Conservation (phyloP, 1,140 invertebrate species). For the Bombus difficillimus region DNA sequence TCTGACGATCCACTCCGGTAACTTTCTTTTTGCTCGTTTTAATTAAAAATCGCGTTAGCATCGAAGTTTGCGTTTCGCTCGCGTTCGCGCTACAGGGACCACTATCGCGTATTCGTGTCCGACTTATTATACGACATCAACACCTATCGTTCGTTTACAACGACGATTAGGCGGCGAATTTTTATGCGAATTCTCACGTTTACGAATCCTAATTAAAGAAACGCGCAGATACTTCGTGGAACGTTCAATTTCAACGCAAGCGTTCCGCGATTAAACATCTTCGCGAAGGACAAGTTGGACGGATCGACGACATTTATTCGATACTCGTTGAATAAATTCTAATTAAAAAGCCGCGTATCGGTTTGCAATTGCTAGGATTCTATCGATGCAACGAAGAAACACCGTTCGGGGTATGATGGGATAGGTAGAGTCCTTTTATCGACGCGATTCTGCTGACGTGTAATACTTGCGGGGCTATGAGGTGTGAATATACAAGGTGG, state of each 20-base stretch:
- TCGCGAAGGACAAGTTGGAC: neutral
- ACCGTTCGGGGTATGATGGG: neutral
- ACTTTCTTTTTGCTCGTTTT: too few relatives aligned
- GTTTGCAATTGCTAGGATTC: neutral
- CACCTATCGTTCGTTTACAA: too few relatives aligned
- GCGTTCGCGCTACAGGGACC: fast-evolving
- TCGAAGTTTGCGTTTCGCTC: too few relatives aligned
- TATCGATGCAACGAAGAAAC: neutral
- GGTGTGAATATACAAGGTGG: neutral
- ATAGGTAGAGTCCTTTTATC: neutral
- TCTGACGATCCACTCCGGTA: fast-evolving
- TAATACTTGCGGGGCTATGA: too few relatives aligned
- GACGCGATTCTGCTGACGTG: neutral
- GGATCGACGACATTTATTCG: neutral
- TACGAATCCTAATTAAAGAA: too few relatives aligned
- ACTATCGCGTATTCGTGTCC: too few relatives aligned
- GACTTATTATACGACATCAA: fast-evolving
- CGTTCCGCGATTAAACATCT: neutral
- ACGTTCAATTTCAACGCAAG: neutral
- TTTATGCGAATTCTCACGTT: too few relatives aligned
- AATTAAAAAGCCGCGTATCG: constrained; percentile 23
- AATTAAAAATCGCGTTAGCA: too few relatives aligned
- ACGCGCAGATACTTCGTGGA: too few relatives aligned
- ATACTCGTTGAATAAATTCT: neutral
- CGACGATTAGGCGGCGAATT: too few relatives aligned